Evolutionary conservation across 2,888 invertebrate species (phyloP).

Genomic region (Trachelus stipa): DNA sequence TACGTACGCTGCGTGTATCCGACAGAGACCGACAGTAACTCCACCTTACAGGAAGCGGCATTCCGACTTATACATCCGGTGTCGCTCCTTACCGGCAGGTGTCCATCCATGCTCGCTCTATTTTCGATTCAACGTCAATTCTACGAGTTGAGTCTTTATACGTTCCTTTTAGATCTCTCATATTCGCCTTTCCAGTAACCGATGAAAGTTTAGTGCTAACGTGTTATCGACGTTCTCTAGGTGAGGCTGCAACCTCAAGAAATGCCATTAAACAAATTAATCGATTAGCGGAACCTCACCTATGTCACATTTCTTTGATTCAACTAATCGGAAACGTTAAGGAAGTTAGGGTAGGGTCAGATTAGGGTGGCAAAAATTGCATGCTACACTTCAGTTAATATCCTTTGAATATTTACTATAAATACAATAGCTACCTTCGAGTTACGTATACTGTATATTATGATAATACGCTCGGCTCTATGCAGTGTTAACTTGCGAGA

Average conservation of each 20-base stretch:
- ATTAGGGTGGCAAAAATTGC: background rate
- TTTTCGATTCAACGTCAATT: background rate
- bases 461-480: background rate
- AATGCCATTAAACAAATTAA: background rate
- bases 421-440: background rate
- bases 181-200: background rate
- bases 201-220: background rate
- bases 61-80: conserved; percentile 49
- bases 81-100: conserved; percentile 51
- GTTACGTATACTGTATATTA: background rate
- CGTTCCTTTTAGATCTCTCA: background rate
- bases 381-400: background rate
- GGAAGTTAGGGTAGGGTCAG: background rate
- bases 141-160: background rate
- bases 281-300: background rate
- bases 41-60: conserved; percentile 47
- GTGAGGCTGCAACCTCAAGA: background rate
- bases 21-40: conserved; percentile 8
- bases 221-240: background rate
- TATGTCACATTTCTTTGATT: background rate
- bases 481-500: background rate
- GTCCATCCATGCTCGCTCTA: background rate
- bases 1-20: background rate
- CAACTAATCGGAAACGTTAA: background rate
- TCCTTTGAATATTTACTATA: background rate